Conservation (phyloP, 2,888 invertebrate species). For the Synanthedon myopaeformis region DNA sequence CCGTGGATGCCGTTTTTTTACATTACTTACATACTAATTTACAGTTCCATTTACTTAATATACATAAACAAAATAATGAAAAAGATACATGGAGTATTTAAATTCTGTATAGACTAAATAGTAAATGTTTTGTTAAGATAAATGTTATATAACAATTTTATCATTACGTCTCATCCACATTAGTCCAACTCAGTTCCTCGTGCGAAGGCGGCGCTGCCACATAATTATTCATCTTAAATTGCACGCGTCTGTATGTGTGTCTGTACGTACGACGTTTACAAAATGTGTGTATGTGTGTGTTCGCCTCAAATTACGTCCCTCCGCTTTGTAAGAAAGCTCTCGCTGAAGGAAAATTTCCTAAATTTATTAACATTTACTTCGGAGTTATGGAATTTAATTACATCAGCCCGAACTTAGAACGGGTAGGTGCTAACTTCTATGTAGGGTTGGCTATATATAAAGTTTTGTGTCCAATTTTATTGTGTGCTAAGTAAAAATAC, state of each 20-base stretch:
- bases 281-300: constrained; percentile 16
- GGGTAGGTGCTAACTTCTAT: background rate
- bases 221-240: constrained; percentile 72
- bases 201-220: constrained; percentile 61
- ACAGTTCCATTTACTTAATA: no score
- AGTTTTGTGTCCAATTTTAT: no score
- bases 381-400: constrained; percentile 39
- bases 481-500: no score
- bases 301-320: constrained; percentile 39
- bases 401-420: constrained; percentile 2
- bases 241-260: constrained; percentile 54
- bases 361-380: constrained; percentile 54
- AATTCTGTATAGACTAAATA: background rate
- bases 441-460: background rate
- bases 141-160: background rate
- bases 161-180: background rate
- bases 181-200: constrained; percentile 22
- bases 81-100: no score
- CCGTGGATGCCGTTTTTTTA: no score
- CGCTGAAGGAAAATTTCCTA: constrained; percentile 50
- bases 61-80: no score
- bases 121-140: background rate
- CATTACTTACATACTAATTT: no score
- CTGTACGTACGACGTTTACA: background rate
- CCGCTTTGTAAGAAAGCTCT: constrained; percentile 49